Conservation (phyloP, 1,140 invertebrate species). For the Drosophila lowei region DNA sequence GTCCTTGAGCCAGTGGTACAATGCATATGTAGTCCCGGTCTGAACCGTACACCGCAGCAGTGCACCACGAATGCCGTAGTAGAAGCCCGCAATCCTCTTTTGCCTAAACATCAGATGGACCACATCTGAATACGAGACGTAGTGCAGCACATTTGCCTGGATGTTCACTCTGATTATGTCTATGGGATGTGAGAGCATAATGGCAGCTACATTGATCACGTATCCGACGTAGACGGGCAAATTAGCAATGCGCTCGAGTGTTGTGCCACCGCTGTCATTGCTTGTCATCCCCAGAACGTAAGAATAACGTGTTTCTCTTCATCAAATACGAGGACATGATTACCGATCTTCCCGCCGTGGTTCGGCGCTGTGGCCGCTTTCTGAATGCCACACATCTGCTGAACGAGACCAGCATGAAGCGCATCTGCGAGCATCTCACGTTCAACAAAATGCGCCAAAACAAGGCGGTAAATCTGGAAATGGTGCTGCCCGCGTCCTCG, state of each 20-base stretch:
- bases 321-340: constrained; percentile 95
- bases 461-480: too few relatives aligned
- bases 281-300: too few relatives aligned
- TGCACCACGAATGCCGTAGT: constrained; percentile 10
- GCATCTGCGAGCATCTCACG: too few relatives aligned
- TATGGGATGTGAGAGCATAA: constrained; percentile 31
- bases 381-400: too few relatives aligned
- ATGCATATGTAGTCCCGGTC: neutral
- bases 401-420: too few relatives aligned
- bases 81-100: constrained; percentile 22
- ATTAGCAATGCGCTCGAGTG: constrained; percentile 7
- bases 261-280: constrained; percentile 9
- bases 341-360: constrained; percentile 85
- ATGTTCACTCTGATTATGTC: constrained; percentile 41
- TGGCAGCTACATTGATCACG: constrained; percentile 17
- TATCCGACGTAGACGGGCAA: constrained; percentile 10
- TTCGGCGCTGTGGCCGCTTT: constrained; percentile 88
- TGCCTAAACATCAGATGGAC: constrained; percentile 7
- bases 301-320: too few relatives aligned
- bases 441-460: too few relatives aligned
- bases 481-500: too few relatives aligned
- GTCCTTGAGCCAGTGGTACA: constrained; percentile 15
- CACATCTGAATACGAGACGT: neutral
- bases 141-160: constrained; percentile 19
- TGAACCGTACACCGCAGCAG: constrained; percentile 4